A percentile compares a stretch with the other conserved stretches of the same genome.
phyloP scores from a whole-genome alignment of 2,888 invertebrate species.

The Acanthosoma haemorrhoidale region DNA sequence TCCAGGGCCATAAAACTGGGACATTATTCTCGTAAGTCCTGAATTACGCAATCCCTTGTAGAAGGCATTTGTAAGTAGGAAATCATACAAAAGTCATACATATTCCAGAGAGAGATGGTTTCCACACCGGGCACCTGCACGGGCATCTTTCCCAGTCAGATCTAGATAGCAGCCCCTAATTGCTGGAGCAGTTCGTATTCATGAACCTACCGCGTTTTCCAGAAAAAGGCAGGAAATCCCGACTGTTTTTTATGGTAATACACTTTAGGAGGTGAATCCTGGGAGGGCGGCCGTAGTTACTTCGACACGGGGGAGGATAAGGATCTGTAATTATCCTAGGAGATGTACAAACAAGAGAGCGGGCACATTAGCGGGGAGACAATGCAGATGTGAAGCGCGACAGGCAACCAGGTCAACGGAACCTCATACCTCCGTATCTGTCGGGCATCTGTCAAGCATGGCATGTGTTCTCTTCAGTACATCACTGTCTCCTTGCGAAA shows the following conservation, averaged over 20 bases:
- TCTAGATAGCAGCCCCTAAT: background rate
- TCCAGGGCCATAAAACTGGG: no score
- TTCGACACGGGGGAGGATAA: background rate
- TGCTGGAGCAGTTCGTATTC: background rate
- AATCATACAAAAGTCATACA: no score
- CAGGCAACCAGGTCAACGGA: background rate
- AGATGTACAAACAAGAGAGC: background rate
- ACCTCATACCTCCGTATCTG: background rate
- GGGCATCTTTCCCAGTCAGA: background rate
- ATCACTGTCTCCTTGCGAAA: no score
- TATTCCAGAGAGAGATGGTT: background rate
- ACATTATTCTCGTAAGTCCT: no score
- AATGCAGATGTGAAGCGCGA: background rate
- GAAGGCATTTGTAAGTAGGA: no score
- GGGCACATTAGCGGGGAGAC: background rate
- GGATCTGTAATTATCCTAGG: background rate
- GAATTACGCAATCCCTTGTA: no score
- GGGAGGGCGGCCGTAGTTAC: background rate
- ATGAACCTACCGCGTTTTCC: background rate
- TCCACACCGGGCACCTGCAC: background rate
- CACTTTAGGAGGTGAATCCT: background rate
- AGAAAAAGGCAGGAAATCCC: background rate
- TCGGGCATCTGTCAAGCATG: no score
- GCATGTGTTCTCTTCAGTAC: no score
- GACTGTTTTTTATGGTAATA: constrained; percentile 1